phyloP scores from a whole-genome alignment of 2,888 invertebrate species.

The Cancer borealis region DNA sequence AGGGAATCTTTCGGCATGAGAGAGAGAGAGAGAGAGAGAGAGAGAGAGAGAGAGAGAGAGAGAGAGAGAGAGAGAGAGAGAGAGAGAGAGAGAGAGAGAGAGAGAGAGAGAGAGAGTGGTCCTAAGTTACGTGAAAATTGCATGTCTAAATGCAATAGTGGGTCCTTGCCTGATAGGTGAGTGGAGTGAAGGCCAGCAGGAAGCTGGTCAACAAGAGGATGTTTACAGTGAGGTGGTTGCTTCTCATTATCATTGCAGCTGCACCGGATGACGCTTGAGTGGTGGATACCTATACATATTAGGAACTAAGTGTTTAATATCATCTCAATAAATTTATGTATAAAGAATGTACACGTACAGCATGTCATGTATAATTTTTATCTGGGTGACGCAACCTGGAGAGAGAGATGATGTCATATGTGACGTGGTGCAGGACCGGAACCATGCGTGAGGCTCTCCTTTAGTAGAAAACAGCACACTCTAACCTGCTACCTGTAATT shows the following conservation, averaged over 20 bases:
- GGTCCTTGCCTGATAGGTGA: neutral
- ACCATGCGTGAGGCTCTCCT: too few species aligned
- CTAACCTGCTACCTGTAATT: neutral
- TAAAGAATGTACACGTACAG: neutral
- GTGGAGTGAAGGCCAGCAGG: slow-evolving; percentile 34
- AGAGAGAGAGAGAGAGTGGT: too few species aligned
- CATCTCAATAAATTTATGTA: neutral
- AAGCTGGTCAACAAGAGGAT: slow-evolving; percentile 4
- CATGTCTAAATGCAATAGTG: neutral
- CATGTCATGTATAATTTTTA: neutral
- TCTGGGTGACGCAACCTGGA: neutral
- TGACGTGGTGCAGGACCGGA: neutral
- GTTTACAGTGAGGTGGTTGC: neutral
- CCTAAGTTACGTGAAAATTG: neutral
- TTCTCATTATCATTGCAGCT: neutral
- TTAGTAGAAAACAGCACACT: neutral
- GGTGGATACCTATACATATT: neutral
- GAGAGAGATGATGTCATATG: neutral
- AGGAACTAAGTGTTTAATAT: neutral
- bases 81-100: too few species aligned
- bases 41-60: slow-evolving; percentile 31
- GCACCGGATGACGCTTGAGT: neutral
- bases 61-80: neutral
- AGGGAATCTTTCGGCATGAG: too few species aligned
- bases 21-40: neutral